Base-by-base conservation (phyloP, 1,140 invertebrate species). In the Colletes latitarsis region DNA sequence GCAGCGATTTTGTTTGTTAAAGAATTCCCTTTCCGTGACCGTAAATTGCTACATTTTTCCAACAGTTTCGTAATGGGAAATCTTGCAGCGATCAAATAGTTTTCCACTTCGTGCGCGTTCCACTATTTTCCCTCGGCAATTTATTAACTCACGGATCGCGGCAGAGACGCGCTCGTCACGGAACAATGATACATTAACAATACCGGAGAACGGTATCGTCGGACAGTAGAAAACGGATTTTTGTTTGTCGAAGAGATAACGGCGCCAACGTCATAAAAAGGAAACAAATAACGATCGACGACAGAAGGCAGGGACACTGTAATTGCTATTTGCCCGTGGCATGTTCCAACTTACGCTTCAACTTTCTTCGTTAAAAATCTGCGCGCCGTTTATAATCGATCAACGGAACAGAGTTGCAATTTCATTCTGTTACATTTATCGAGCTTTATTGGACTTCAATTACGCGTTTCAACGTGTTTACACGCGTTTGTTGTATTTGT, bases 191-290 rank as follows among this genome's bases (percentile, higher is more conserved):
- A 14, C 19, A 52, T 69, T 62, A 71, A 71, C 55, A 41, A 71
- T 46, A 1, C 19, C 39, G 9, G 5, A 3, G 46, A 52, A 77
- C 55, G 41, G 74, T 69, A 43, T 39, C 39, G 6, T 4, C 9
- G 3, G 21, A 4, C 52, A 4, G 17, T 14, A 66, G 55, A 30
- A 68, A 77, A 46, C 67, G 21, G 17, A 71, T 77, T 30, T 43
- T 77, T 58, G 43, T 77, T 77, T 77, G 49, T 70, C 67, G 75
- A 70, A 19, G 21, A 15, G 17, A 58, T 70, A 69, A 69, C 15
- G 53, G 43, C 53, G 41, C 3, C 46, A 30, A 19, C n/a, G n/a
- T 12, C 41, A 9, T 46, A 6, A 43, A 62, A 52, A 49, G 9
- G 46, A 30, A 10, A 21, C 49, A 62, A 21, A 53, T 41, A 52